phyloP scores from a whole-genome alignment of 2,113 vertebrate species.

The Erinaceus europaeus region DNA sequence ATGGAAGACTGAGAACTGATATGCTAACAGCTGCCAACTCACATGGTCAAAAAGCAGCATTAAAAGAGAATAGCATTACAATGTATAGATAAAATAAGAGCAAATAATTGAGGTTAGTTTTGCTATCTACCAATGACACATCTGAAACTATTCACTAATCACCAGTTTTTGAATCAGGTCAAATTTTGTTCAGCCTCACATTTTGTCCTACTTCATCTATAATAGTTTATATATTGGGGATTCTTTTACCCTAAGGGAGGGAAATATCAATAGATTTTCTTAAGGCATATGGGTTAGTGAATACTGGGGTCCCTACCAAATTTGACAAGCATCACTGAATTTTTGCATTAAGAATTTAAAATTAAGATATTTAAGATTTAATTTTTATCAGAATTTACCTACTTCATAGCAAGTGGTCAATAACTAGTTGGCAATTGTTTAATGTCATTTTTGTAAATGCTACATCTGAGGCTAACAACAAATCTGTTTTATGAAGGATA shows the following conservation, averaged over 20 bases:
- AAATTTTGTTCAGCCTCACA: background rate
- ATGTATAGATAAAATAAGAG: background rate
- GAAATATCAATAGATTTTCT: background rate
- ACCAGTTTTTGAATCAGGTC: background rate
- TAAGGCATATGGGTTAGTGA: background rate
- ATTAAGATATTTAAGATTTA: background rate
- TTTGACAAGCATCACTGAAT: background rate
- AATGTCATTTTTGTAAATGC: too few relatives aligned
- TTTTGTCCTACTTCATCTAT: background rate
- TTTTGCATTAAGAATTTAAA: background rate
- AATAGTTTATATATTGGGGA: background rate
- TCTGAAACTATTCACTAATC: background rate
- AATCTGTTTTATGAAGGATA: background rate
- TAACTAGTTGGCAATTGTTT: slow-evolving; percentile 32
- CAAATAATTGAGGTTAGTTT: background rate
- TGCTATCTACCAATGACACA: background rate
- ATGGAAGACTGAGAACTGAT: background rate
- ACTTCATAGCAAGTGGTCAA: background rate
- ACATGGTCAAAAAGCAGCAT: background rate
- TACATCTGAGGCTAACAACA: background rate
- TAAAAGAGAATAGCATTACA: background rate
- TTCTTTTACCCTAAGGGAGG: background rate
- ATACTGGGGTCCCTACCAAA: background rate
- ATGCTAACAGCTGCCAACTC: background rate
- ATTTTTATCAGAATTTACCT: slow-evolving; percentile 11